Evolutionary conservation across 2,113 vertebrate genomes (phyloP), one percentile per base, ranked within the genome.

Genomic region (Zosterops japonicus): DNA sequence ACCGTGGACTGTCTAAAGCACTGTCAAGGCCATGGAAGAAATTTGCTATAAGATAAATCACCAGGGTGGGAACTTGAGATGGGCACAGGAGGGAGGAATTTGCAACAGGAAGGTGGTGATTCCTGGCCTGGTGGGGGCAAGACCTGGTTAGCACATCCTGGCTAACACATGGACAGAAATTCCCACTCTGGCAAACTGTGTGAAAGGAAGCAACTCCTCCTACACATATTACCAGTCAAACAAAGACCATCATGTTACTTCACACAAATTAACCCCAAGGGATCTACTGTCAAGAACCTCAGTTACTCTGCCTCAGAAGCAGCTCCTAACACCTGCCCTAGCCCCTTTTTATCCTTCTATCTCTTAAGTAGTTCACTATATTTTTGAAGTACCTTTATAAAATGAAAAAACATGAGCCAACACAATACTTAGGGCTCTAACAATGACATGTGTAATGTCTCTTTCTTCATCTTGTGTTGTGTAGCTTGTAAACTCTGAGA

Each of bases 71-170:
- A 75, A 39, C 24, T 12, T 41, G 46, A 65, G 33, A 44, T 64
- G 22, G 28, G 23, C 17, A 68, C 14, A 76, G 53, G 60, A 53
- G 11, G 8, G n/a, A 68, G 20, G 47, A 53, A 61, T 53, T 35
- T 25, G n/a, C 3, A 6, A 22, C 8, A 41, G 41, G 17, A 61
- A 47, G 5, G 17, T 10, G 8, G 39, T 75, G 20, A 41, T 60
- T 31, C 24, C 39, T 27, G 53, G 6, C 21, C n/a, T 83, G 70
- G 4, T 75, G 9, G 5, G 27, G 46, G 13, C 0, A 0, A 41
- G 8, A 53, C 10, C 24, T 41, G n/a, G 13, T n/a, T 25, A 41
- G 20, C 15, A 17, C 33, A 59, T 59, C 46, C 33, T 52, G 28
- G 15, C 39, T 39, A 41, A 53, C 20, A 21, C 6, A 8, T 2